These are phyloP conservation scores for Polydrusus cervinus DNA, from an alignment of 2,888 invertebrate species.

Conservation along the genomic window DNA sequence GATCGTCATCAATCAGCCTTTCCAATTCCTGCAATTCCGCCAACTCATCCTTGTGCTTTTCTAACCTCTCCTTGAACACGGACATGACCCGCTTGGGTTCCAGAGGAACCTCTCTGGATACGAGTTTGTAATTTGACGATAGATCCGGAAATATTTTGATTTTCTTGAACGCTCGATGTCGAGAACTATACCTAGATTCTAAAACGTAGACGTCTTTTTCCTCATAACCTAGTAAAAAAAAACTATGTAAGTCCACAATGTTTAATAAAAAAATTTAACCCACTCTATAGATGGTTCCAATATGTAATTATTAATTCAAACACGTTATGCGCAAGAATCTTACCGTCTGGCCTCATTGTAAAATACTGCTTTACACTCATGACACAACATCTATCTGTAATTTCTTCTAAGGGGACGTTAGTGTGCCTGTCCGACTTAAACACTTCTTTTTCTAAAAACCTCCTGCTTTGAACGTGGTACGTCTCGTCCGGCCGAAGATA, in stretches of 20 bases:
- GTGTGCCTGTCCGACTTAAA: conserved; percentile 95
- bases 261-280: too few relatives aligned
- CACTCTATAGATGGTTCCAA: too few relatives aligned
- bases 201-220: conserved; percentile 98
- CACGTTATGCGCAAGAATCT: too few relatives aligned
- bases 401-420: conserved; percentile 87
- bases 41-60: conserved; percentile 92
- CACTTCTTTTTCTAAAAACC: conserved; percentile 96
- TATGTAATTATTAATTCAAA: too few relatives aligned
- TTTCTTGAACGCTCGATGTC: conserved; percentile 92
- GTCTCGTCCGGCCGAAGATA: conserved; percentile 96
- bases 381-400: conserved; percentile 92
- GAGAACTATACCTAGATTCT: conserved; percentile 94
- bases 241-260: not conserved
- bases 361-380: conserved; percentile 97
- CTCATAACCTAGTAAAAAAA: conserved; percentile 76
- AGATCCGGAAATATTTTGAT: conserved; percentile 86
- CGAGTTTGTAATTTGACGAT: conserved; percentile 70
- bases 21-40: conserved; percentile 89
- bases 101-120: conserved; percentile 82
- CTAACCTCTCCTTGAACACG: conserved; percentile 92
- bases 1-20: conserved; percentile 88
- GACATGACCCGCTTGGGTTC: conserved; percentile 93
- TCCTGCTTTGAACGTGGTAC: conserved; percentile 94
- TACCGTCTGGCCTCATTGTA: conserved; percentile 87